Percentiles rank a stretch among this genome's conserved stretches.
phyloP scores from a whole-genome alignment of 2,888 invertebrate species.

The Himalopsyche japonica region DNA sequence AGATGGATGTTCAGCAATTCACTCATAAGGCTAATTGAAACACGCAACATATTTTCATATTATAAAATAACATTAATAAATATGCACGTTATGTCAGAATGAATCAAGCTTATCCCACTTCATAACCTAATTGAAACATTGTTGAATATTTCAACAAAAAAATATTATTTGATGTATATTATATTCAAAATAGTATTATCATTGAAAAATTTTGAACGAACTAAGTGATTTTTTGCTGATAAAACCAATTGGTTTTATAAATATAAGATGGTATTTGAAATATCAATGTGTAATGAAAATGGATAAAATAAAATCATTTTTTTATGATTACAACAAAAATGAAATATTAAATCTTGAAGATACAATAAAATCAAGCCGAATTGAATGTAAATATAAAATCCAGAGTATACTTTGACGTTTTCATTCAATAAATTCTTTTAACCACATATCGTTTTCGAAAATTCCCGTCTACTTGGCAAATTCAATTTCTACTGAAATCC shows the following conservation, averaged over 20 bases:
- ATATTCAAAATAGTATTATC: neutral
- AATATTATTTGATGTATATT: neutral
- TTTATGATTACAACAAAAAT: no score
- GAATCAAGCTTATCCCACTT: neutral
- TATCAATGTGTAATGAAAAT: no score
- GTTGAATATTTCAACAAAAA: neutral
- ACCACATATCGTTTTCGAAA: neutral
- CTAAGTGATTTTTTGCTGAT: neutral
- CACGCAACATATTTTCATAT: no score
- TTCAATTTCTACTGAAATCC: neutral
- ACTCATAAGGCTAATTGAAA: no score
- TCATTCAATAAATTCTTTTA: neutral
- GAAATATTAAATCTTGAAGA: neutral
- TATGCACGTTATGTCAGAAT: no score
- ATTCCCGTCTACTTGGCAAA: neutral
- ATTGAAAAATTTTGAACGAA: neutral
- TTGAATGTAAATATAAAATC: neutral
- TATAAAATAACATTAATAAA: no score
- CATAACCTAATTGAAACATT: neutral
- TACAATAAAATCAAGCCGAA: neutral
- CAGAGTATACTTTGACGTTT: neutral
- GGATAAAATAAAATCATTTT: no score
- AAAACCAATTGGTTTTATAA: no score
- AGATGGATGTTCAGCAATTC: no score
- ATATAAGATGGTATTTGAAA: no score